Percentiles rank a stretch among this genome's conserved stretches.
These are phyloP conservation scores for Argyrosomus regius DNA, from an alignment of 2,797 vertebrate species.

Conservation along the genomic window DNA sequence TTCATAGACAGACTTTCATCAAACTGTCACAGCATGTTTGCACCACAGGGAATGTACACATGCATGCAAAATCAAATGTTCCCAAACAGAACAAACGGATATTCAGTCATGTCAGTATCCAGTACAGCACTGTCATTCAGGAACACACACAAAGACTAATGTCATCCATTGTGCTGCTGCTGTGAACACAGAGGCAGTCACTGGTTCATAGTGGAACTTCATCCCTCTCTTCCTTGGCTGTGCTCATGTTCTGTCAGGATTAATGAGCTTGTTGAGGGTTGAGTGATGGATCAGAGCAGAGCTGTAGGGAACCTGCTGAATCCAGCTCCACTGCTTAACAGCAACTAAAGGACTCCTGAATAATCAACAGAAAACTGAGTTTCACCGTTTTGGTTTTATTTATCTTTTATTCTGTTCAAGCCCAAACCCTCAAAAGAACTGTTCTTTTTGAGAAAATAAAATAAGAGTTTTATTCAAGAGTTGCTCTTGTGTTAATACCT, in stretches of 20 bases:
- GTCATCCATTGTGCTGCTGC: constrained; percentile 6
- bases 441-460: neutral
- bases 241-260: constrained; percentile 67
- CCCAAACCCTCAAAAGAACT: neutral
- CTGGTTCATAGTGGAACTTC: constrained; percentile 53
- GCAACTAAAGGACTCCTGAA: constrained; percentile 24
- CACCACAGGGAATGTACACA: neutral
- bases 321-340: constrained; percentile 38
- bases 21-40: constrained; percentile 10
- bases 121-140: neutral
- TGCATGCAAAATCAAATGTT: constrained; percentile 4
- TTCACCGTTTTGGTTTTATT: neutral
- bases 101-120: neutral
- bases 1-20: neutral
- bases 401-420: too few relatives aligned
- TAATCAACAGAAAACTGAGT: constrained; percentile 12
- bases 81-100: neutral
- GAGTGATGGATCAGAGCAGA: constrained; percentile 65
- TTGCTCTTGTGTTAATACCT: neutral
- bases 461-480: neutral
- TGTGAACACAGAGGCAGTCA: constrained; percentile 18
- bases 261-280: constrained; percentile 65
- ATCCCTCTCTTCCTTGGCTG: constrained; percentile 29
- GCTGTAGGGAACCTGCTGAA: constrained; percentile 39
- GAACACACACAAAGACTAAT: constrained; percentile 1